These are phyloP conservation scores for Arvicanthis niloticus DNA, from an alignment of 2,113 vertebrate species.

Conservation along the genomic window DNA sequence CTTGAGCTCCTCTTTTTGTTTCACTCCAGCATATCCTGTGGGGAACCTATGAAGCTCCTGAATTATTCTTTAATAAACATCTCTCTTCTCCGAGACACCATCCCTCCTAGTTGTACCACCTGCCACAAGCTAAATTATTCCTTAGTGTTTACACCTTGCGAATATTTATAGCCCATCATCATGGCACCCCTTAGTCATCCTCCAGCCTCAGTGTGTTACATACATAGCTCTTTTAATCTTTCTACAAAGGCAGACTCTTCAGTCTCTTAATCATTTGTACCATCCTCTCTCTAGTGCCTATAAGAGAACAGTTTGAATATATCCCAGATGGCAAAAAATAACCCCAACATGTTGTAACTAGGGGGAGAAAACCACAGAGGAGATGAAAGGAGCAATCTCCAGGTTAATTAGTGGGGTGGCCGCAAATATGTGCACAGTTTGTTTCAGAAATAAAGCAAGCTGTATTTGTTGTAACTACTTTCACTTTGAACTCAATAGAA, in stretches of 20 bases:
- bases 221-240: constrained; percentile 55
- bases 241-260: constrained; percentile 24
- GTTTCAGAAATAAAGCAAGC: constrained; percentile 82
- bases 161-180: constrained; percentile 66
- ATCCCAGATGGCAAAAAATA: constrained; percentile 76
- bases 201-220: background rate
- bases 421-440: constrained; percentile 76
- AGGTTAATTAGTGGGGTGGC: constrained; percentile 79
- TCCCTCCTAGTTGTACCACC: constrained; percentile 49
- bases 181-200: constrained; percentile 64
- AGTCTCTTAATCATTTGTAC: background rate
- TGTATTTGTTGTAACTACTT: constrained; percentile 77
- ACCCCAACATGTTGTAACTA: constrained; percentile 74
- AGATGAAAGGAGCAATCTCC: constrained; percentile 78
- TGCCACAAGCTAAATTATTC: constrained; percentile 70
- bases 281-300: constrained; percentile 35
- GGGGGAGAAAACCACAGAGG: constrained; percentile 42
- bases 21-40: background rate
- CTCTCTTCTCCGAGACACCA: constrained; percentile 34
- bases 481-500: constrained; percentile 77
- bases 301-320: constrained; percentile 64
- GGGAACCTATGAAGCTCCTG: background rate
- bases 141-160: constrained; percentile 70
- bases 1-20: background rate
- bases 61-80: constrained; percentile 14